Evolutionary conservation across 2,113 vertebrate species (phyloP).

Genomic region (Dicentrarchus labrax): DNA sequence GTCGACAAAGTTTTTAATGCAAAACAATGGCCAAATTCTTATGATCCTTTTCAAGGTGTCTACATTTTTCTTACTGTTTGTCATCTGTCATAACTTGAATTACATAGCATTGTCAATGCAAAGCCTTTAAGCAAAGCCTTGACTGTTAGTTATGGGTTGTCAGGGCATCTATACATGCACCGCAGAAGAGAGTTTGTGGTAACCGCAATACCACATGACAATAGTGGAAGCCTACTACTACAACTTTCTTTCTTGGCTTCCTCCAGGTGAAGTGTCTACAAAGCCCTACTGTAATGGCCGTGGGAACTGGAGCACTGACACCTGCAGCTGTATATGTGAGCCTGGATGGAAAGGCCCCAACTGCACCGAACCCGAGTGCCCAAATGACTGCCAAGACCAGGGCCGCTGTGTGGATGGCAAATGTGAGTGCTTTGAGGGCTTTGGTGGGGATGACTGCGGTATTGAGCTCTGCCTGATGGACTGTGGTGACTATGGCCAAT

Average conservation of each 20-base stretch:
- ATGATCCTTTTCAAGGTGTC: background rate
- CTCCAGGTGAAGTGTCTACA: conserved; percentile 89
- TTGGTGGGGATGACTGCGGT: conserved; percentile 88
- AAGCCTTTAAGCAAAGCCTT: background rate
- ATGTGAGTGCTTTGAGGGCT: conserved; percentile 95
- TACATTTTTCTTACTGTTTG: too few relatives aligned
- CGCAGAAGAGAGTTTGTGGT: background rate
- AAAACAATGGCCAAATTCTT: background rate
- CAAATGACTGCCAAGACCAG: conserved; percentile 94
- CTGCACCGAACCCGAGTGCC: conserved; percentile 91
- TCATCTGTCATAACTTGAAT: background rate
- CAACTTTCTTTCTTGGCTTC: background rate
- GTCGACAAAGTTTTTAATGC: background rate
- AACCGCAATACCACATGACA: background rate
- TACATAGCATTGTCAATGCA: background rate
- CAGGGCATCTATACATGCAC: background rate
- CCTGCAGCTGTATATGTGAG: conserved; percentile 89
- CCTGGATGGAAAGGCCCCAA: conserved; percentile 89
- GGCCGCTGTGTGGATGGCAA: conserved; percentile 91
- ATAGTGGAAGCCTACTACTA: background rate
- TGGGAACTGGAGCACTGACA: conserved; percentile 92
- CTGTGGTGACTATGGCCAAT: conserved; percentile 89
- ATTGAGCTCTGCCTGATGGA: conserved; percentile 88
- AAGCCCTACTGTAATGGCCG: conserved; percentile 92
- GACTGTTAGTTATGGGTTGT: background rate